phyloP scores from a whole-genome alignment of 2,113 vertebrate genomes.

The Lucifuga dentata region DNA sequence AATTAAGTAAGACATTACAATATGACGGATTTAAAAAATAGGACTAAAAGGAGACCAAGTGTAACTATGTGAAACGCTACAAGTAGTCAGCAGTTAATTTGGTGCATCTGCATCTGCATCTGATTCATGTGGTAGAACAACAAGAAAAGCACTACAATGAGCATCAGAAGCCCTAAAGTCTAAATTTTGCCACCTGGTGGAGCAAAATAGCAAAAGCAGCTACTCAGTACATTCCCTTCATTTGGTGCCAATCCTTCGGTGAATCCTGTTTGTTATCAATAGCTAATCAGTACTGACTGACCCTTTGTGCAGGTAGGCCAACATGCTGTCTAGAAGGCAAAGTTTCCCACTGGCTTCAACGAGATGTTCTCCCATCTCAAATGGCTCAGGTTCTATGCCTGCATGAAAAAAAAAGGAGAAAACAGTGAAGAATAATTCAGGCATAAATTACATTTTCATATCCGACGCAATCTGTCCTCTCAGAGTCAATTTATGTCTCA shows the following conservation, averaged over 20 bases:
- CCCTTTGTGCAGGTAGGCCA: conserved; percentile 86
- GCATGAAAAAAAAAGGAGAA: conserved; percentile 20
- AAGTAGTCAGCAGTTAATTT: too few relatives aligned
- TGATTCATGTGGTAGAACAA: background rate
- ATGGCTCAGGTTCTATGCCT: conserved; percentile 96
- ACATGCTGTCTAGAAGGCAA: conserved; percentile 87
- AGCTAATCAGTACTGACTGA: conserved; percentile 53
- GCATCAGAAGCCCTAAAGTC: too few relatives aligned
- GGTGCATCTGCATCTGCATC: background rate
- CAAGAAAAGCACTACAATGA: background rate
- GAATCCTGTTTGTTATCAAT: background rate
- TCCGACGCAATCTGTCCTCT: too few relatives aligned
- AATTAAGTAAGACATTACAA: background rate
- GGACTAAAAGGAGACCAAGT: background rate
- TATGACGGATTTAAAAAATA: background rate
- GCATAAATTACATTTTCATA: too few relatives aligned
- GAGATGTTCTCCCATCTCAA: conserved; percentile 94
- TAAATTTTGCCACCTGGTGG: conserved; percentile 24
- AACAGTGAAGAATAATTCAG: background rate
- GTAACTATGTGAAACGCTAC: too few relatives aligned
- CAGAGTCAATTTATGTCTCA: conserved; percentile 63
- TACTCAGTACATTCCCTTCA: too few relatives aligned
- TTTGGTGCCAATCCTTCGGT: too few relatives aligned
- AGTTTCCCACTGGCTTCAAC: conserved; percentile 94
- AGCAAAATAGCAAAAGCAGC: background rate